phyloP scores from a whole-genome alignment of 2,888 invertebrate species.

The Sipunculus nudus region DNA sequence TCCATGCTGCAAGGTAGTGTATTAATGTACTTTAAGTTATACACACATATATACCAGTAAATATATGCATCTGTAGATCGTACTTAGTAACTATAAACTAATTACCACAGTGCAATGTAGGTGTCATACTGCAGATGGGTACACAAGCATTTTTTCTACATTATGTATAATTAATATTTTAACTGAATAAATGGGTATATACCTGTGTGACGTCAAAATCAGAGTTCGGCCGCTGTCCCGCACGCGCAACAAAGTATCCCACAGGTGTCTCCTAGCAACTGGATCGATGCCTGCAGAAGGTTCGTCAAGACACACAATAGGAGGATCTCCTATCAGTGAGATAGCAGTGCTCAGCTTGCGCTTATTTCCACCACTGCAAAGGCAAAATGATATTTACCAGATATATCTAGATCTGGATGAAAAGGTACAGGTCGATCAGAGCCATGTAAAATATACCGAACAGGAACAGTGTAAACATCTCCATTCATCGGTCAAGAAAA shows the following conservation, averaged over 20 bases:
- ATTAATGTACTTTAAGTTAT: too few species aligned
- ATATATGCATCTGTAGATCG: too few species aligned
- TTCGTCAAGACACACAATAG: slow-evolving; percentile 45
- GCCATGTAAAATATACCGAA: too few species aligned
- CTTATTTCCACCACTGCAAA: slow-evolving; percentile 66
- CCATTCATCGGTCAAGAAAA: too few species aligned
- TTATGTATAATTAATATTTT: neutral
- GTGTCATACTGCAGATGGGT: neutral
- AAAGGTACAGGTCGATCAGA: too few species aligned
- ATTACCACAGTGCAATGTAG: neutral
- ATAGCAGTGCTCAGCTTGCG: slow-evolving; percentile 46
- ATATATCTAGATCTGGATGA: too few species aligned
- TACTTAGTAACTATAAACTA: neutral
- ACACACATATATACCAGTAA: too few species aligned
- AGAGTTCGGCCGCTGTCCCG: slow-evolving; percentile 78
- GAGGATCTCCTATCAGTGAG: slow-evolving; percentile 45
- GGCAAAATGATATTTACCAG: neutral
- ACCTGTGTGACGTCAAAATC: slow-evolving; percentile 76
- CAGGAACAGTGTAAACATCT: too few species aligned
- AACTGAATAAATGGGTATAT: neutral
- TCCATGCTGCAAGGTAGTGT: slow-evolving; percentile 81
- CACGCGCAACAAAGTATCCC: slow-evolving; percentile 78
- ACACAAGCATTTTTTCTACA: neutral
- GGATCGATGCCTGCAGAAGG: slow-evolving; percentile 77
- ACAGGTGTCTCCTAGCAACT: slow-evolving; percentile 80